These are phyloP conservation scores for Corythornis cristatus DNA, from an alignment of 2,113 vertebrate genomes.

Conservation along the genomic window DNA sequence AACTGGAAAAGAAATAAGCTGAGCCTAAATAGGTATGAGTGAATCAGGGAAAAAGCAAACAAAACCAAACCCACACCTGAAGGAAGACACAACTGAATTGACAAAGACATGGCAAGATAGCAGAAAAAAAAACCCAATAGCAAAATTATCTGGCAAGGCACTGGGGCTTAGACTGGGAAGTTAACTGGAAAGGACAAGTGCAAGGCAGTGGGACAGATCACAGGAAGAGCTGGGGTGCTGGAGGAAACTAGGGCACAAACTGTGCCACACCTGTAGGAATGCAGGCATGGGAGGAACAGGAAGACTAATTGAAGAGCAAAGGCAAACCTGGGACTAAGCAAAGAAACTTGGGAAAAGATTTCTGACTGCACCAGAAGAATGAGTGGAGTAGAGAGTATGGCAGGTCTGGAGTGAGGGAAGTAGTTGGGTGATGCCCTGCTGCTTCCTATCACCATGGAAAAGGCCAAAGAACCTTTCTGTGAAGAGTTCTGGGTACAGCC, in stretches of 20 bases:
- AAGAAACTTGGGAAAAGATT: not conserved
- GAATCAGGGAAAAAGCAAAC: not conserved
- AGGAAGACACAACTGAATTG: not conserved
- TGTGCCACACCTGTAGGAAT: not conserved
- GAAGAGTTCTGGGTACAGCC: not conserved
- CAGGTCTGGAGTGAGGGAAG: not conserved
- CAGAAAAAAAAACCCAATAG: not conserved
- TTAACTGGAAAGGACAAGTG: not conserved
- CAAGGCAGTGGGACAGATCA: not conserved
- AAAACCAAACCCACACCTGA: not conserved
- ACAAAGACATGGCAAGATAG: not conserved
- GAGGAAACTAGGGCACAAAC: not conserved
- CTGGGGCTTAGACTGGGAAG: not conserved
- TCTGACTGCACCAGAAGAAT: not conserved
- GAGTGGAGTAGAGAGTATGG: rapidly evolving
- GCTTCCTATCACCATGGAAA: not conserved
- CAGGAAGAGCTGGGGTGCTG: not conserved
- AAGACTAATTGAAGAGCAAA: not conserved
- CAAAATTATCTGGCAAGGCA: not conserved
- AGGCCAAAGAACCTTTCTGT: not conserved
- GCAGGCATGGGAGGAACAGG: not conserved
- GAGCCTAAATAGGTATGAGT: not conserved
- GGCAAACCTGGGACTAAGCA: not conserved
- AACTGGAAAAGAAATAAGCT: not conserved
- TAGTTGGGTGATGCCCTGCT: not conserved